Evolutionary conservation across 2,888 invertebrate species (phyloP), one percentile per base, ranked within the genome.

Genomic region (Hirtodrosophila histrioides): DNA sequence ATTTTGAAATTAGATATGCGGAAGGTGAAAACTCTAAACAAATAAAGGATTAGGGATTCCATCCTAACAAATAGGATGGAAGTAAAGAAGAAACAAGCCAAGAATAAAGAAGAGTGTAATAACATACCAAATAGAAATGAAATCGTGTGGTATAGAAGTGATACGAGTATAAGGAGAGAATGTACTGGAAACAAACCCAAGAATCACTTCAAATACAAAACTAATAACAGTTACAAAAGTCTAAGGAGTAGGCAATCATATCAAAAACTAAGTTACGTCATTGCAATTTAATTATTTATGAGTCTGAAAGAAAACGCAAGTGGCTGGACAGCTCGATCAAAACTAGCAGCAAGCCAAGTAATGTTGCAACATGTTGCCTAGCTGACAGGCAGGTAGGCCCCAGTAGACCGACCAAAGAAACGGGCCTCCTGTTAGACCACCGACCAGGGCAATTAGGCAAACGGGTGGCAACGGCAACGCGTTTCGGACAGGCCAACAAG

Each of bases 281-380:
- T 31, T 41, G 35, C 37, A 45, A 35, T 57, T 57, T 39, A 45
- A 36, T 45, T 45, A 63, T 55, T 36, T 50, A 36, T 49, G 37
- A 50, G 37, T 23, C 27, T 8, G 11, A 58, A 37, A 36, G 55
- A 65, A 54, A 68, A 49, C 11, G 66, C 66, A 56, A 65, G 65
- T 61, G 61, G 46, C 50, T 45, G 17, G 39, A 49, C 37, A 43
- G 36, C 41, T 43, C 33, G 24, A 37, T 51, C 27, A 57, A 66
- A 64, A 64, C 63, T 50, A 6, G 67, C 36, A 6, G 67, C 36
- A 61, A 61, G 61, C 48, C 54, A 46, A 67, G 17, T 44, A 27
- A 11, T 48, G 48, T 67, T 67, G 61, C 69, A 67, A 57, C 68
- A 65, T 40, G n/a, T n/a, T 33, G 36, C n/a, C n/a, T 6, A 29